phyloP scores from a whole-genome alignment of 2,888 invertebrate genomes.

The Sthenelais limicola region DNA sequence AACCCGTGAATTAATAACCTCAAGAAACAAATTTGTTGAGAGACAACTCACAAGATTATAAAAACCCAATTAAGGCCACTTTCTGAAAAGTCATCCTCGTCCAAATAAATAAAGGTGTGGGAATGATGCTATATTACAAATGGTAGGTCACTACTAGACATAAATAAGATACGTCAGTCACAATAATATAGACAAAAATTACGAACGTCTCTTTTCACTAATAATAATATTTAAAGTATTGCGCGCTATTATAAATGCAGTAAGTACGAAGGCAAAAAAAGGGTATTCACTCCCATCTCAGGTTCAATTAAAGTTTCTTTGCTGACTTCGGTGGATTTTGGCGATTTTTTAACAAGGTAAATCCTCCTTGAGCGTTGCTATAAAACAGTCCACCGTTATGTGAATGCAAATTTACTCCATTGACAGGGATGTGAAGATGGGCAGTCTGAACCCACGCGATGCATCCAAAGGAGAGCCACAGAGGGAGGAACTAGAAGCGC shows the following conservation, averaged over 20 bases:
- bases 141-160: conserved; percentile 34
- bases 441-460: conserved; percentile 59
- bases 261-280: conserved; percentile 37
- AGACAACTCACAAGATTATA: background rate
- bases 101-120: conserved; percentile 38
- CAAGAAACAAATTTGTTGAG: too few species aligned
- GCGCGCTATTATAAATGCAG: conserved; percentile 39
- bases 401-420: conserved; percentile 46
- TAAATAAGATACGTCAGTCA: conserved; percentile 33
- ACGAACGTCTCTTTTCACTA: conserved; percentile 29
- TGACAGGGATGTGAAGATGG: conserved; percentile 61
- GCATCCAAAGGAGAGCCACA: conserved; percentile 60
- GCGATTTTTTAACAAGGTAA: conserved; percentile 38
- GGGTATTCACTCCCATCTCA: too few species aligned
- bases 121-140: conserved; percentile 39
- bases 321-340: conserved; percentile 12
- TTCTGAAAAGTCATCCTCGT: conserved; percentile 11
- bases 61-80: conserved; percentile 10
- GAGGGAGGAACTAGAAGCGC: conserved; percentile 38
- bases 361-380: conserved; percentile 32
- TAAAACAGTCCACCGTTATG: background rate
- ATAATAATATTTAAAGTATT: conserved; percentile 35
- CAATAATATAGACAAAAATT: conserved; percentile 30
- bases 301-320: too few species aligned
- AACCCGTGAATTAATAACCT: too few species aligned